Evolutionary conservation across 2,888 invertebrate genomes (phyloP).

Genomic region (Netelia fuscicornis): DNA sequence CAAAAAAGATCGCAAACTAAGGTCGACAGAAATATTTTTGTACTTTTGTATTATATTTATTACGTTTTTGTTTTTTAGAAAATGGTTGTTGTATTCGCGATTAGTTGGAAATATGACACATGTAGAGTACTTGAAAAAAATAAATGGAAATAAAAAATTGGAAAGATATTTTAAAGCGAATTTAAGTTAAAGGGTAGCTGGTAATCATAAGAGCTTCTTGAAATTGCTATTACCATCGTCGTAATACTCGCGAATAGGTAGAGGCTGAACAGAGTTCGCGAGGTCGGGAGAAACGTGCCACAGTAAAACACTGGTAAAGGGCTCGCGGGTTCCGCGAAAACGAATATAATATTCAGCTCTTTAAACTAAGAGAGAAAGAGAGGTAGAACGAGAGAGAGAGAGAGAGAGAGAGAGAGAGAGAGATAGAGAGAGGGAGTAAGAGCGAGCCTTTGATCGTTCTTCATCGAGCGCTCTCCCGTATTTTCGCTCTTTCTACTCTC

Average conservation of each 20-base stretch:
- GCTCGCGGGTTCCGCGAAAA: conserved; percentile 43
- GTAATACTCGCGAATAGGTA: conserved; percentile 37
- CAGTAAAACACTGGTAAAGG: conserved; percentile 26
- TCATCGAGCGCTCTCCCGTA: conserved; percentile 47
- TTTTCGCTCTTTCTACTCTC: background rate
- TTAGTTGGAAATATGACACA: background rate
- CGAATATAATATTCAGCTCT: conserved; percentile 59
- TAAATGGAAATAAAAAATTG: no score
- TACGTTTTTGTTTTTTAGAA: no score
- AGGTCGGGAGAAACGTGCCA: conserved; percentile 30
- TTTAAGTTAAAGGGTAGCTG: conserved; percentile 31
- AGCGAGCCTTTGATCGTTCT: conserved; percentile 61
- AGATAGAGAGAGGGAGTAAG: background rate
- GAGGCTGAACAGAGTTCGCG: conserved; percentile 3
- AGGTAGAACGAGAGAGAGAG: background rate
- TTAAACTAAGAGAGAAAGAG: conserved; percentile 19
- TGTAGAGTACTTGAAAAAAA: no score
- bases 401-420: background rate
- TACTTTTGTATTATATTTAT: no score
- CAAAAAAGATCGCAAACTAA: no score
- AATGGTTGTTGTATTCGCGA: no score
- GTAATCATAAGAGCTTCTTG: conserved; percentile 56
- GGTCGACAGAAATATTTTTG: no score
- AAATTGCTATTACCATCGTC: conserved; percentile 55
- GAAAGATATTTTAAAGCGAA: no score